Percentiles rank a stretch among this genome's conserved stretches.
phyloP scores from a whole-genome alignment of 2,113 vertebrate species.

The Ascaphus truei region DNA sequence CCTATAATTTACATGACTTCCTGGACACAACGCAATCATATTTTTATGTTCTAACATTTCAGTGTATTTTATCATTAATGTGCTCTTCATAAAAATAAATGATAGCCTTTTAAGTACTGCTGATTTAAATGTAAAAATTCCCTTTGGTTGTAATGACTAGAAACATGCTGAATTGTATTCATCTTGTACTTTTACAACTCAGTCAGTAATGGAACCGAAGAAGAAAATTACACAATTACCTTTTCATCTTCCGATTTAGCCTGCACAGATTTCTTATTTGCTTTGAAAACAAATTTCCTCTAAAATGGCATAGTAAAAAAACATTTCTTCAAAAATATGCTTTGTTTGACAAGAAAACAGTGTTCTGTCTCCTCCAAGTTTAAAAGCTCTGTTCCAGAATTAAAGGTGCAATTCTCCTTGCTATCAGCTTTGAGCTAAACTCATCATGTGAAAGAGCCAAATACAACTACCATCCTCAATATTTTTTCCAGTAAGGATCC shows the following conservation, averaged over 20 bases:
- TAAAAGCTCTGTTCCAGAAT: not conserved
- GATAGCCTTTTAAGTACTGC: not conserved
- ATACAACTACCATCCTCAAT: no score
- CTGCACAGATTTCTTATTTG: not conserved
- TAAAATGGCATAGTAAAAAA: not conserved
- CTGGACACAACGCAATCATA: not conserved
- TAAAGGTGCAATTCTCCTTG: not conserved
- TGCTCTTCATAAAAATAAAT: not conserved
- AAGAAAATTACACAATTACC: conserved; percentile 25
- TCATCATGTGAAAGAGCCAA: no score
- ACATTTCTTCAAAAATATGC: not conserved
- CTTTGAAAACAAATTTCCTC: conserved; percentile 15
- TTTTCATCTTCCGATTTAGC: conserved; percentile 20
- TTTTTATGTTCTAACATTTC: not conserved
- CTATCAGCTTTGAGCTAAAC: no score
- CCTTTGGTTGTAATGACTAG: conserved; percentile 5
- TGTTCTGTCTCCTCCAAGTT: not conserved
- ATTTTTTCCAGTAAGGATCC: no score
- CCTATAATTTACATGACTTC: not conserved
- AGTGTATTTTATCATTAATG: no score
- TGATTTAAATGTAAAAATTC: conserved; percentile 10
- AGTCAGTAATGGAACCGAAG: conserved; percentile 25
- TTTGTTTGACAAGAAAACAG: not conserved
- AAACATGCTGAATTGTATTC: conserved; percentile 23
- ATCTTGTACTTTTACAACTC: conserved; percentile 17